Base-by-base conservation (phyloP, 1,140 invertebrate species). In the Euwallacea fornicatus region DNA sequence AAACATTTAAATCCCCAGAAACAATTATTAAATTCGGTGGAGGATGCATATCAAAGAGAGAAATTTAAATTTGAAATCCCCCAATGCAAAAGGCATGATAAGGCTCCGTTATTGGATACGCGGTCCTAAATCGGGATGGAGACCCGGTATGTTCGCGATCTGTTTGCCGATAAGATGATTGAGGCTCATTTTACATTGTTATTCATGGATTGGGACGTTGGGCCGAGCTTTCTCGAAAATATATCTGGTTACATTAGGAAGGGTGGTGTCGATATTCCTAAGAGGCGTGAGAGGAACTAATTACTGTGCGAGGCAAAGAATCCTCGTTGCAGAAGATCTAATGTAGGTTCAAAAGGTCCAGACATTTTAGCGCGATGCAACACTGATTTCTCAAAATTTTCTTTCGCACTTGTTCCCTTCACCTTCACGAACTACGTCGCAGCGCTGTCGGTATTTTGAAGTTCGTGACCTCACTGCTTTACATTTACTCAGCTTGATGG, bases 191-290 rank as follows among this genome's bases (percentile, higher is more conserved):
- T 74, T 73, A 71, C 72, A 79, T 79, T 79, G 78, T 78, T 79
- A 79, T 79, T 78, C 78, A 79, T 79, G 78, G 78, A 76, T 73
- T 76, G 78, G 78, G 78, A 79, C 75, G 69, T 71, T 43, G 75
- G 69, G 76, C 65, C 69, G 72, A 71, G 74, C 64, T 72, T 74
- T 74, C 73, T 74, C 71, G 73, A 74, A 77, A 77, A 77, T 76
- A 77, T 73, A 78, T 78, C 77, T 75, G 76, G 76, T 78, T 78
- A 77, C 77, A 74, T 67, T 58, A 46, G 42, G 55, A 47, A 59
- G 66, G 66, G 55, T 67, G 41, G 42, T 43, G 64, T 33, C 53
- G 50, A 44, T 58, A 55, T 66, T 44, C 10, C 61, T 44, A 63
- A 63, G n/a, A 46, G 61, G 21, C 13, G n/a, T 56, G 16, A 9